Evolutionary conservation across 2,888 invertebrate species (phyloP).

Genomic region (Hoplodrina ambigua): DNA sequence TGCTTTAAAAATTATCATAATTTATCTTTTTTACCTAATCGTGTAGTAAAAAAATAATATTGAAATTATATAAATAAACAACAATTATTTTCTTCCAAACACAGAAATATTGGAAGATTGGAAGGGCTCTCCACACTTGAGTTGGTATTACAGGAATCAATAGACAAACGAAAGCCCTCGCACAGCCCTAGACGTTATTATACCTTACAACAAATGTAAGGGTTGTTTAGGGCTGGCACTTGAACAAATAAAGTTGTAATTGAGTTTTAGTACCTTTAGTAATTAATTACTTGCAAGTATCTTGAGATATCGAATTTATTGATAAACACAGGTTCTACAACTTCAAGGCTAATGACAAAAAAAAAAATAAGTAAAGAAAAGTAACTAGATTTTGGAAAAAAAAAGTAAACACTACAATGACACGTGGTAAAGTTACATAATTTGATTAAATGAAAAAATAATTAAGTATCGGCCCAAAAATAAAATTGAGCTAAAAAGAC

Average conservation of each 20-base stretch:
- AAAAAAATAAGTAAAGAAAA: no score
- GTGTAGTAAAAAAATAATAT: background rate
- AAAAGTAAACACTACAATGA: no score
- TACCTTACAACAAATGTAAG: constrained; percentile 54
- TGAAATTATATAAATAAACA: constrained; percentile 10
- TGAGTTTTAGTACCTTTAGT: background rate
- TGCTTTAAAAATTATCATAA: no score
- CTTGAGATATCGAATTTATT: background rate
- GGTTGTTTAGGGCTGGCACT: constrained; percentile 21
- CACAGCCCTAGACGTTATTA: constrained; percentile 52
- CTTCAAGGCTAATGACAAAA: no score
- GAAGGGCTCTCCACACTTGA: constrained; percentile 21
- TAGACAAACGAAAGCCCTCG: constrained; percentile 52
- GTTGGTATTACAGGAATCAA: constrained; percentile 51
- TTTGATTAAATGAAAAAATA: no score
- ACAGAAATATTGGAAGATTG: constrained; percentile 29
- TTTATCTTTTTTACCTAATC: background rate
- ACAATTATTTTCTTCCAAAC: constrained; percentile 6
- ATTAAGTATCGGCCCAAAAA: no score
- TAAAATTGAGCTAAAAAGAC: no score
- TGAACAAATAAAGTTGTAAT: background rate
- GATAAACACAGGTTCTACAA: background rate
- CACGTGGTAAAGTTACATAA: no score
- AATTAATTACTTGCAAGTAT: no score
- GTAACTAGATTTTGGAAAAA: no score